Percentiles rank a stretch among this genome's conserved stretches.
These are phyloP conservation scores for Caenorhabditis zanzibari DNA, from an alignment of 2,888 invertebrate species.

Conservation along the genomic window DNA sequence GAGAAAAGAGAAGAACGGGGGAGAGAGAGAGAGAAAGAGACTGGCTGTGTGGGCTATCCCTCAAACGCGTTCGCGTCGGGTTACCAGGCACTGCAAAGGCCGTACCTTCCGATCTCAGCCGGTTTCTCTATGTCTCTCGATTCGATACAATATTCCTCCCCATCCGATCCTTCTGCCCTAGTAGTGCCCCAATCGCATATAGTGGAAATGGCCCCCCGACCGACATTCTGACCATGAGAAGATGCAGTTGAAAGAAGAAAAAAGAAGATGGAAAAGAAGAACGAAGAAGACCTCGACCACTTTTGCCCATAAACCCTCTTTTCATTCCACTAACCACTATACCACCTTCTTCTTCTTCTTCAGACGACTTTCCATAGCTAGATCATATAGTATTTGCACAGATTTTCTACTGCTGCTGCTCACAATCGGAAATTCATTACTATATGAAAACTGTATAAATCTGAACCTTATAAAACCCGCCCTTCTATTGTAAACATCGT, in stretches of 20 bases:
- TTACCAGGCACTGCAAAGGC: slow-evolving; percentile 55
- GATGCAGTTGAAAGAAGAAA: slow-evolving; percentile 20
- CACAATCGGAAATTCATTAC: not conserved
- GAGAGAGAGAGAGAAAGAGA: slow-evolving; percentile 32
- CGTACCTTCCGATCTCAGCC: slow-evolving; percentile 41
- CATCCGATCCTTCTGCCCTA: not conserved
- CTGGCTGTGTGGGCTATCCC: slow-evolving; percentile 52
- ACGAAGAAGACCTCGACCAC: slow-evolving; percentile 34
- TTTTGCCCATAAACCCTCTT: slow-evolving; percentile 17
- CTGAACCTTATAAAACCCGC: not conserved
- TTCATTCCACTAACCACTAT: slow-evolving; percentile 40
- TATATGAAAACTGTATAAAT: not conserved
- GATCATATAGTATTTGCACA: slow-evolving; percentile 6
- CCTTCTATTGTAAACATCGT: slow-evolving; percentile 9
- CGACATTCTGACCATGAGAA: slow-evolving; percentile 63
- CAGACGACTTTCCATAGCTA: not conserved
- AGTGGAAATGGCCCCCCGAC: slow-evolving; percentile 57
- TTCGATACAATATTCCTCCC: slow-evolving; percentile 24
- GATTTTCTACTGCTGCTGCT: no score
- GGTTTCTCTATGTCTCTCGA: slow-evolving; percentile 20
- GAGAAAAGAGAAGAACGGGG: slow-evolving; percentile 9
- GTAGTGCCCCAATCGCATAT: slow-evolving; percentile 56
- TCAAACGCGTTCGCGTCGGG: slow-evolving; percentile 55
- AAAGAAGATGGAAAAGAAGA: slow-evolving; percentile 2
- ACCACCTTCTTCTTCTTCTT: slow-evolving; percentile 8